phyloP scores from a whole-genome alignment of 1,140 invertebrate genomes.

The Proctacanthus coquilletti region DNA sequence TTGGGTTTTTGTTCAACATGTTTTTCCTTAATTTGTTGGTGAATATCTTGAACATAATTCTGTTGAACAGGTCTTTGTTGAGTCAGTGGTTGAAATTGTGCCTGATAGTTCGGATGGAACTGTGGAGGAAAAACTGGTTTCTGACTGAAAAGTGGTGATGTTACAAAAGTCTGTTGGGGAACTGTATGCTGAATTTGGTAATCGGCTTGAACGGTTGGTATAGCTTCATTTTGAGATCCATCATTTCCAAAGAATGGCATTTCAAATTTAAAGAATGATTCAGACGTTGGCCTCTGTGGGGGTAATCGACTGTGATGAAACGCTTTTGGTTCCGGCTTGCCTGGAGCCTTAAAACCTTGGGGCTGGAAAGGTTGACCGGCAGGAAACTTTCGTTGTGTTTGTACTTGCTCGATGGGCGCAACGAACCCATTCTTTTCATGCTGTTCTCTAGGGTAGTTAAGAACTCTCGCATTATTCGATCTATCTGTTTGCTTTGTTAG shows the following conservation, averaged over 20 bases:
- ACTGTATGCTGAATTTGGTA: conserved; percentile 25
- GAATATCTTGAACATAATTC: conserved; percentile 19
- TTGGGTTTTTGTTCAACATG: too few species aligned
- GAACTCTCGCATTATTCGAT: conserved; percentile 20
- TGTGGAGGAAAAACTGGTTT: conserved; percentile 13
- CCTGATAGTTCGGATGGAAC: conserved; percentile 12
- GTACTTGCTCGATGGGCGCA: too few species aligned
- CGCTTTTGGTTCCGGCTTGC: too few species aligned
- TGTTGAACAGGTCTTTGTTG: conserved; percentile 20
- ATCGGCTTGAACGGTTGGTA: conserved; percentile 16
- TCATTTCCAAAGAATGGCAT: conserved; percentile 23
- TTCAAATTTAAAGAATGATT: conserved; percentile 28
- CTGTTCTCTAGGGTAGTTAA: conserved; percentile 26
- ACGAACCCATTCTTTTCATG: too few species aligned
- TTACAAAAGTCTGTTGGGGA: conserved; percentile 16
- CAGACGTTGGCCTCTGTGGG: conserved; percentile 21
- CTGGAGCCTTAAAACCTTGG: too few species aligned
- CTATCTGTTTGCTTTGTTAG: conserved; percentile 19
- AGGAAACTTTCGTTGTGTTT: too few species aligned
- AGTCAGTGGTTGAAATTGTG: conserved; percentile 14
- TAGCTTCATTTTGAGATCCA: not conserved
- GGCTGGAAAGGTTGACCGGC: too few species aligned
- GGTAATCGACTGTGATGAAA: too few species aligned
- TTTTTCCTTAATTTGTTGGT: too few species aligned
- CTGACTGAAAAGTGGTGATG: conserved; percentile 19